Conservation (phyloP, 2,113 vertebrate genomes). For the Columbina picui region DNA sequence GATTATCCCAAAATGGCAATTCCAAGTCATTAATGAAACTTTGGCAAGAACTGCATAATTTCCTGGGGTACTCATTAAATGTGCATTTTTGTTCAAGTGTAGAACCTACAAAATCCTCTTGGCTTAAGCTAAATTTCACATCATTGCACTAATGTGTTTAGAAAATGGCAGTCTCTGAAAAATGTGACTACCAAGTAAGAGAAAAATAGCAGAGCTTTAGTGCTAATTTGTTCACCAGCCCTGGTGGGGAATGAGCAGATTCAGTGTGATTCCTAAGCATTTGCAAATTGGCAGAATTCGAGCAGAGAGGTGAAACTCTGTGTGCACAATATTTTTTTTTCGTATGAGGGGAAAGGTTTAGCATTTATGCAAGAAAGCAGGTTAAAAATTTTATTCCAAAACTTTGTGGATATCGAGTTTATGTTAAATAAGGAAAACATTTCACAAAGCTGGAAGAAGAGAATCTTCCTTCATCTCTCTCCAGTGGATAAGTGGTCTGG, state of each 20-base stretch:
- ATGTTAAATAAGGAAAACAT: neutral
- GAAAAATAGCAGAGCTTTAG: neutral
- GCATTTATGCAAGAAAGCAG: neutral
- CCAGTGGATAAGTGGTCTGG: slow-evolving; percentile 8
- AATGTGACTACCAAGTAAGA: neutral
- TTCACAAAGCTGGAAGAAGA: slow-evolving; percentile 9
- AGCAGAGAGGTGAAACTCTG: neutral
- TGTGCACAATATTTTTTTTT: neutral
- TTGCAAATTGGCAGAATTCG: neutral
- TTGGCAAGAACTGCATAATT: neutral
- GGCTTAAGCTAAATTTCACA: neutral
- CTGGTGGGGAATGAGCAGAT: neutral
- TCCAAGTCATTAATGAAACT: neutral
- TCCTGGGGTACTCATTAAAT: neutral
- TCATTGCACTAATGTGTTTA: neutral
- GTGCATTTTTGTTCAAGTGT: neutral
- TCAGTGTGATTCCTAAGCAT: neutral
- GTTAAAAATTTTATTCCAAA: neutral
- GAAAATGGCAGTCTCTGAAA: neutral
- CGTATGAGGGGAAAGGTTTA: neutral
- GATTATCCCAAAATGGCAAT: neutral
- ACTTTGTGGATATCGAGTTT: neutral
- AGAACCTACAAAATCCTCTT: neutral
- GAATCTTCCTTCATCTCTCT: neutral
- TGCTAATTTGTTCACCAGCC: slow-evolving; percentile 25